Evolutionary conservation across 92 coral and sea anemone species (phyloP).

Genomic region (Anthopleura xanthogrammica): DNA sequence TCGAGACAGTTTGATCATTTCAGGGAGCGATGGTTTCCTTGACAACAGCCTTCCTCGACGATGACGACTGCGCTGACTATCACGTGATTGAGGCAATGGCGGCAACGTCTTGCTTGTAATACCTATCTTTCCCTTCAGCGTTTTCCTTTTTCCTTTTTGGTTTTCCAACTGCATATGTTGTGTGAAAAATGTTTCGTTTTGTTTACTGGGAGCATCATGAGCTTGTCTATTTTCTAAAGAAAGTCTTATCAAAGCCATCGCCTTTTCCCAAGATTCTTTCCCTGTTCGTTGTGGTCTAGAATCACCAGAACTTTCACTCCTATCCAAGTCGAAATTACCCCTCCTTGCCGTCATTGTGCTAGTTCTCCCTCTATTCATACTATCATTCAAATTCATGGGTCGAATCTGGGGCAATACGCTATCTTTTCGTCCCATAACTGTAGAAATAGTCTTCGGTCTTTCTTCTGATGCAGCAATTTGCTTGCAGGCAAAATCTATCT

Average conservation of each 20-base stretch:
- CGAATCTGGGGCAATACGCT: conserved; percentile 56
- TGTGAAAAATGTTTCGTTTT: conserved; percentile 36
- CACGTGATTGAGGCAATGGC: conserved; percentile 15
- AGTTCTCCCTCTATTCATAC: background rate
- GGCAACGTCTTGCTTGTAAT: conserved; percentile 20
- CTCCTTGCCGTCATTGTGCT: background rate
- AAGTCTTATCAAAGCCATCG: conserved; percentile 61
- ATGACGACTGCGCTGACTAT: conserved; percentile 15
- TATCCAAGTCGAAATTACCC: conserved; percentile 8
- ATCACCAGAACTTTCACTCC: background rate
- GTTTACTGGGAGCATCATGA: background rate
- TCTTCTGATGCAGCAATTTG: conserved; percentile 77
- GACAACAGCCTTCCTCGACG: conserved; percentile 38
- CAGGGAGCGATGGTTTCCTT: conserved; percentile 66
- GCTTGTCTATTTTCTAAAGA: conserved; percentile 54
- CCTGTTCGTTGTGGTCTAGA: conserved; percentile 12
- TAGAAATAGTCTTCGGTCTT: conserved; percentile 57
- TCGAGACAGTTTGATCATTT: conserved; percentile 67
- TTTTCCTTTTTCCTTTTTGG: background rate
- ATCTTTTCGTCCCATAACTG: conserved; percentile 3
- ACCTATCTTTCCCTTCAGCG: background rate
- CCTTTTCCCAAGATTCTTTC: conserved; percentile 78
- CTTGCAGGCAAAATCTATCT: conserved; percentile 76
- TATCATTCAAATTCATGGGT: background rate
- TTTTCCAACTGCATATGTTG: conserved; percentile 14